Evolutionary conservation across 2,888 invertebrate genomes (phyloP).

Genomic region (Ommatoiulus sabulosus): DNA sequence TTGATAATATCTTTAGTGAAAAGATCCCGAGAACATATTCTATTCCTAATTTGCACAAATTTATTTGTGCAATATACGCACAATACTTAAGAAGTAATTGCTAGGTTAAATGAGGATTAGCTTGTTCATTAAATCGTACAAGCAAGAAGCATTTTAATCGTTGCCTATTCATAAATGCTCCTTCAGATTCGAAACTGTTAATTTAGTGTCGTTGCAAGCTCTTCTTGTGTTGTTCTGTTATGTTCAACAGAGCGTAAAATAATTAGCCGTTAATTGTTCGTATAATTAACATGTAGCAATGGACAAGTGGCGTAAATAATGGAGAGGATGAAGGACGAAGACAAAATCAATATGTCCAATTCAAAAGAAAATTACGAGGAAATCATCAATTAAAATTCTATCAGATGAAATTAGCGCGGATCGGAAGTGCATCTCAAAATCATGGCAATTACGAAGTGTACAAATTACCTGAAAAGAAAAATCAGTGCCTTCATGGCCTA

Average conservation of each 20-base stretch:
- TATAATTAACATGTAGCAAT: slow-evolving; percentile 55
- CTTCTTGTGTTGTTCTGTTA: not conserved
- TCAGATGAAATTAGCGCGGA: not conserved
- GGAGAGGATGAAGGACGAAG: slow-evolving; percentile 14
- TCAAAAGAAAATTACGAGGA: slow-evolving; percentile 47
- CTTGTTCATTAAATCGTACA: not conserved
- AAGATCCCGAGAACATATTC: not conserved
- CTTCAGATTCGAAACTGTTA: not conserved
- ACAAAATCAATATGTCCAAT: slow-evolving; percentile 35
- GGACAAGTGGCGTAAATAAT: slow-evolving; percentile 54
- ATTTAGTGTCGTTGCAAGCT: not conserved
- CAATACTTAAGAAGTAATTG: not conserved
- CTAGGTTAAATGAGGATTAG: not conserved
- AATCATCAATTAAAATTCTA: slow-evolving; percentile 7
- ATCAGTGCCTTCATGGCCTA: not conserved
- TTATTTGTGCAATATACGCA: not conserved
- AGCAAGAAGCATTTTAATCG: not conserved
- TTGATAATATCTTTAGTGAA: not conserved
- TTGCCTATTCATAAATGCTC: not conserved
- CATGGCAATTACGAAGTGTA: not conserved
- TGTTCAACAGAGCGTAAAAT: slow-evolving; percentile 21
- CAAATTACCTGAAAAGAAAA: not conserved
- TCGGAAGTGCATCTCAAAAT: not conserved
- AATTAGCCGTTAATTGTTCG: slow-evolving; percentile 51
- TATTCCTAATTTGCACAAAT: not conserved